Percentiles rank a stretch among this genome's conserved stretches.
Evolutionary conservation across 2,888 invertebrate genomes (phyloP).

Genomic region (Hydrotaea diabolus): DNA sequence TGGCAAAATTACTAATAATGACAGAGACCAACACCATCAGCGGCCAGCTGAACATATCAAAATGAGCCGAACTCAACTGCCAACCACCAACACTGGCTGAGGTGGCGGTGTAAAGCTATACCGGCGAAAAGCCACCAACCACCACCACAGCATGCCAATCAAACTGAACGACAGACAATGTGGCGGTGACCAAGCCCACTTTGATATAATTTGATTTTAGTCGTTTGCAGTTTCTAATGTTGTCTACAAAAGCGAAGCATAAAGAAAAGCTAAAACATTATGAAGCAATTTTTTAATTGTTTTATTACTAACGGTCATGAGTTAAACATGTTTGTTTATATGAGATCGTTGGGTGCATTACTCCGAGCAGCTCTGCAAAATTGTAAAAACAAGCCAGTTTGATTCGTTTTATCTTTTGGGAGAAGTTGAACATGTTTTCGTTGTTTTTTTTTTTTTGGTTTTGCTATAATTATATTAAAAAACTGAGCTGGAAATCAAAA

Average conservation of each 20-base stretch:
- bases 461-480: not conserved
- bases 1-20: conserved; percentile 61
- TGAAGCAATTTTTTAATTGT: conserved; percentile 70
- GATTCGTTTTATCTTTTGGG: not conserved
- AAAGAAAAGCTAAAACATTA: conserved; percentile 40
- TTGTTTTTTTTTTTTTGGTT: too few relatives aligned
- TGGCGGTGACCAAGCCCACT: conserved; percentile 59
- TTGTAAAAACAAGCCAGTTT: not conserved
- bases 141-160: conserved; percentile 8
- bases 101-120: not conserved
- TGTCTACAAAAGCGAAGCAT: not conserved
- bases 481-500: not conserved
- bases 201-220: conserved; percentile 39
- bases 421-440: not conserved
- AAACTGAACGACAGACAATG: conserved; percentile 22
- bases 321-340: not conserved
- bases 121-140: not conserved
- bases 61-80: not conserved
- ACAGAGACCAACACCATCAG: conserved; percentile 52
- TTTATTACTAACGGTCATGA: conserved; percentile 68
- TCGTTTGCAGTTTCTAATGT: conserved; percentile 26
- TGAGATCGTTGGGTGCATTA: conserved; percentile 20
- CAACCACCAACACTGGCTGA: not conserved
- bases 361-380: not conserved
- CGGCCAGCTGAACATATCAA: not conserved